phyloP scores from a whole-genome alignment of 2,888 invertebrate genomes.

The Caenorhabditis sp. region DNA sequence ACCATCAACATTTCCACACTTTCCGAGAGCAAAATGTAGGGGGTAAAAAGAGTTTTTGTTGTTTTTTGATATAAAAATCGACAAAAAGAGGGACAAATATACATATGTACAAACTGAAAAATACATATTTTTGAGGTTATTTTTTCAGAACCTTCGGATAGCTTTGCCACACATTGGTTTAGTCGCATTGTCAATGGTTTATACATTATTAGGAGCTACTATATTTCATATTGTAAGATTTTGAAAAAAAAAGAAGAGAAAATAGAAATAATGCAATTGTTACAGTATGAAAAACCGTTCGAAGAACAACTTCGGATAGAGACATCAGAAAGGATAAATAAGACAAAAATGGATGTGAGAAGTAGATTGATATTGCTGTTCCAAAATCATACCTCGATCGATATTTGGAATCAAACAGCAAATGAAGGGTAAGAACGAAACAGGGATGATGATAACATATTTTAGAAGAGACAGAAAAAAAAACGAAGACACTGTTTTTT shows the following conservation, averaged over 20 bases:
- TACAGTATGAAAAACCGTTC: conserved; percentile 68
- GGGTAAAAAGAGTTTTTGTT: neutral
- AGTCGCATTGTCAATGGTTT: conserved; percentile 66
- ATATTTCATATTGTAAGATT: conserved; percentile 68
- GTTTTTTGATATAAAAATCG: neutral
- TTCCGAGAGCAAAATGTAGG: neutral
- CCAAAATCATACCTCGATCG: conserved; percentile 51
- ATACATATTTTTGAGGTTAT: too few relatives aligned
- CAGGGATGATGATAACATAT: too few relatives aligned
- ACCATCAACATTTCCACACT: conserved; percentile 1
- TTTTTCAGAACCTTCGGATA: conserved; percentile 66
- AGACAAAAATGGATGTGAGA: conserved; percentile 61
- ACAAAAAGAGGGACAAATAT: neutral
- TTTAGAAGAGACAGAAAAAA: too few relatives aligned
- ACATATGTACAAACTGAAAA: too few relatives aligned
- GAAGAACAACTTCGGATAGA: conserved; percentile 67
- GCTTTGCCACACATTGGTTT: conserved; percentile 69
- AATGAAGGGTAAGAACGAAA: conserved; percentile 65
- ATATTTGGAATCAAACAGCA: conserved; percentile 58
- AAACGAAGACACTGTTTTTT: too few relatives aligned
- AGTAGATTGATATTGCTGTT: conserved; percentile 60
- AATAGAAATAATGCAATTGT: neutral
- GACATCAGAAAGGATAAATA: conserved; percentile 59
- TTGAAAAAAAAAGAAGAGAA: neutral
- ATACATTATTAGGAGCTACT: conserved; percentile 69